These are phyloP conservation scores for Sminthopsis crassicaudata DNA, from an alignment of 2,113 vertebrate genomes.

Conservation along the genomic window DNA sequence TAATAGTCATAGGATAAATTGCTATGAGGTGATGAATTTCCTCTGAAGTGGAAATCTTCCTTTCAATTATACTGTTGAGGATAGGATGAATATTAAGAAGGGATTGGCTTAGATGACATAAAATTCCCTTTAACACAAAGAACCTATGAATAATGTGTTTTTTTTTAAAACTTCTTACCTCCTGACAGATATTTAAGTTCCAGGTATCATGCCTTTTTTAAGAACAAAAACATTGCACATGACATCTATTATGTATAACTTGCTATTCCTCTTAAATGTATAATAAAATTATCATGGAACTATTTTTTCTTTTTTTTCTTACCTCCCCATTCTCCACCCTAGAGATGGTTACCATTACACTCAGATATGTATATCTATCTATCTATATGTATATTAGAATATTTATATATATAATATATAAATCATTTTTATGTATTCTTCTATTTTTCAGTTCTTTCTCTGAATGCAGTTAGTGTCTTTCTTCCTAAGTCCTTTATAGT, in stretches of 20 bases:
- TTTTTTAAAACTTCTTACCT: no score
- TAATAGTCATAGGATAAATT: not conserved
- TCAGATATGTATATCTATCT: no score
- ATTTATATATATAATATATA: no score
- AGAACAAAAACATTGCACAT: no score
- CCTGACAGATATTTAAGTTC: not conserved
- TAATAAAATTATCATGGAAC: not conserved
- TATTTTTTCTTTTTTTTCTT: not conserved
- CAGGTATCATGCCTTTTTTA: not conserved
- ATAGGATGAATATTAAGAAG: not conserved
- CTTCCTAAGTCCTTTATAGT: not conserved
- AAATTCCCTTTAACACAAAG: not conserved
- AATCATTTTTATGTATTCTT: not conserved
- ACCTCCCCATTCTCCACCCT: not conserved
- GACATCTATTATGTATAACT: not conserved
- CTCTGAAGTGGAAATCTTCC: not conserved
- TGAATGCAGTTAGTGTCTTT: not conserved
- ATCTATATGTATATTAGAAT: no score
- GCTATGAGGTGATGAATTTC: not conserved
- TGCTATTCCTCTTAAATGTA: not conserved
- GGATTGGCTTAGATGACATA: not conserved
- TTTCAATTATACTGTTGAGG: not conserved
- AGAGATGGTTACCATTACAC: not conserved
- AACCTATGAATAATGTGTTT: not conserved
- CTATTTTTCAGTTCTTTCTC: not conserved